phyloP scores from a whole-genome alignment of 2,113 vertebrate species.

The Greenwoodochromis staneri region DNA sequence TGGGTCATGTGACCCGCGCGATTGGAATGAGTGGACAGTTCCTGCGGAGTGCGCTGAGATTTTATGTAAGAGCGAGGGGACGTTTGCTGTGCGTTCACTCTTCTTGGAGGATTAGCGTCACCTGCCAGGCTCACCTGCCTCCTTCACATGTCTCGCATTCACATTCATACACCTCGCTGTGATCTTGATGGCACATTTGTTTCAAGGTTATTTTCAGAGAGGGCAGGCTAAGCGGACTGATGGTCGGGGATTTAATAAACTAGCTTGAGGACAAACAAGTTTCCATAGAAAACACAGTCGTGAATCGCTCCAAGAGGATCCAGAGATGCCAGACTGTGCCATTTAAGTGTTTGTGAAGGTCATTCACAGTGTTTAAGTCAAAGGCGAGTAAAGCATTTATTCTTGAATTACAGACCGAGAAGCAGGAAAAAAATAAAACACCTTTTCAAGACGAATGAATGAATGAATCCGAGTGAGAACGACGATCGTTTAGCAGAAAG shows the following conservation, averaged over 20 bases:
- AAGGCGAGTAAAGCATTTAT: not conserved
- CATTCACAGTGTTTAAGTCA: not conserved
- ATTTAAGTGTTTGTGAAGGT: not conserved
- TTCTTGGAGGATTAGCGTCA: not conserved
- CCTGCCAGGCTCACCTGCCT: not conserved
- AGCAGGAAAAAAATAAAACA: not conserved
- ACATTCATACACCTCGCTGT: not conserved
- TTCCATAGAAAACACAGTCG: not conserved
- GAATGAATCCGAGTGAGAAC: not conserved
- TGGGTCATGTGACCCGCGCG: not conserved
- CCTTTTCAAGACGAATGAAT: not conserved
- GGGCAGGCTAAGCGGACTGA: not conserved
- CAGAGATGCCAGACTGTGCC: not conserved
- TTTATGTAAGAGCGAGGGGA: not conserved
- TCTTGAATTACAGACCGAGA: not conserved
- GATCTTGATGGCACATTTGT: not conserved
- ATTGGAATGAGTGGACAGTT: not conserved
- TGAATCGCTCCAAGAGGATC: not conserved
- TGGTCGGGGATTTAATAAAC: not conserved
- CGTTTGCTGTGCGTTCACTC: not conserved
- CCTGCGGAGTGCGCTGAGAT: not conserved
- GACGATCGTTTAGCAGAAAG: rapidly evolving
- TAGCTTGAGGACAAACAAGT: not conserved
- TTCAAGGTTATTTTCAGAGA: not conserved
- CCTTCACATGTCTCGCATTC: rapidly evolving